phyloP scores from a whole-genome alignment of 2,113 vertebrate species.

The Eurypyga helias region DNA sequence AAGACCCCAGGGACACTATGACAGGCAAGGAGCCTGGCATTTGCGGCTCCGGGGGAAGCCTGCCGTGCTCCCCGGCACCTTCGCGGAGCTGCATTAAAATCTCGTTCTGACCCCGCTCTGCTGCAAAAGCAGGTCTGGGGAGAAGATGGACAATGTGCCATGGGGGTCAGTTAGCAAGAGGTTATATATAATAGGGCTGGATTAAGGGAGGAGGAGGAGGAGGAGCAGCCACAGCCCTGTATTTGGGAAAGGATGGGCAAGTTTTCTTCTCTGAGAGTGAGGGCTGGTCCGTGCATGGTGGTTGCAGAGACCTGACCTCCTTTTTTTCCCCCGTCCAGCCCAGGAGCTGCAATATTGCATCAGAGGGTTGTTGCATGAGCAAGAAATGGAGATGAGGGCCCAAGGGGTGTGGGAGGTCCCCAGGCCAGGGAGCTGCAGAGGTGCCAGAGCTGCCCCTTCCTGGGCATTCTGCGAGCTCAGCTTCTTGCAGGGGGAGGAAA shows the following conservation, averaged over 20 bases:
- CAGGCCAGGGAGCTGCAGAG: rapidly evolving
- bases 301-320: background rate
- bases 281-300: rapidly evolving
- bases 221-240: background rate
- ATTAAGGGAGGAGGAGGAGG: rapidly evolving
- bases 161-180: background rate
- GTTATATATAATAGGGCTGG: rapidly evolving
- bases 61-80: background rate
- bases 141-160: background rate
- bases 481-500: background rate
- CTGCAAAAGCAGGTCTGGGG: background rate
- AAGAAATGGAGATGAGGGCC: background rate
- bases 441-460: background rate
- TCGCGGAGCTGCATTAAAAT: background rate
- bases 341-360: background rate
- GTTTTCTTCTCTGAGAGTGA: rapidly evolving
- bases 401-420: background rate
- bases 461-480: background rate
- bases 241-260: background rate
- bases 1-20: background rate
- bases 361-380: background rate
- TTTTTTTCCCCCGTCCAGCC: background rate
- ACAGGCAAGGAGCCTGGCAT: rapidly evolving
- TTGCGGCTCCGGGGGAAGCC: background rate
- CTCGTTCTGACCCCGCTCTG: background rate